A percentile compares a stretch with the other conserved stretches of the same genome.
phyloP scores from a whole-genome alignment of 1,140 invertebrate genomes.

The Anoplophora glabripennis region DNA sequence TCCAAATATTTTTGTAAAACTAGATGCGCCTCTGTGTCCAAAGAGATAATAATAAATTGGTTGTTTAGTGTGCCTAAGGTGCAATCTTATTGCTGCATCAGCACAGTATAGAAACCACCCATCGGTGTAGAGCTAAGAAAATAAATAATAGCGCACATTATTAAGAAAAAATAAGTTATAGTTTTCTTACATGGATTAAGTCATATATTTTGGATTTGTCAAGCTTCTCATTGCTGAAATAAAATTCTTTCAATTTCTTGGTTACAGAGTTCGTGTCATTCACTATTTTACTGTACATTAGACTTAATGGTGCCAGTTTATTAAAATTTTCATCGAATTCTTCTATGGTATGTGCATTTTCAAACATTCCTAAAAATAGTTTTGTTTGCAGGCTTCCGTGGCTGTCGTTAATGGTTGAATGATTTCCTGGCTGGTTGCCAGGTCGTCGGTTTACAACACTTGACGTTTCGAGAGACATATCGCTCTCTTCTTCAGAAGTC shows the following conservation, averaged over 20 bases:
- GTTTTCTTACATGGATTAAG: slow-evolving; percentile 54
- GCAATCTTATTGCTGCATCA: slow-evolving; percentile 57
- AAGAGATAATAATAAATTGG: slow-evolving; percentile 67
- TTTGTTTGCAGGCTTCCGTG: too few relatives aligned
- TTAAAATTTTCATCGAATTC: slow-evolving; percentile 59
- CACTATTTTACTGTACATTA: slow-evolving; percentile 61
- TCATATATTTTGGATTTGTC: slow-evolving; percentile 52
- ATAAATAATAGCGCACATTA: neutral
- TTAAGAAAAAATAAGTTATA: neutral
- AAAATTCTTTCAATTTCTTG: slow-evolving; percentile 57
- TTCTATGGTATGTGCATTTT: slow-evolving; percentile 42
- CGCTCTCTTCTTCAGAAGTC: too few relatives aligned
- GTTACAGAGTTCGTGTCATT: slow-evolving; percentile 52
- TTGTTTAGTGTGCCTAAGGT: slow-evolving; percentile 48
- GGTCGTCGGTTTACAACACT: too few relatives aligned
- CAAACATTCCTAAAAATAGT: slow-evolving; percentile 5
- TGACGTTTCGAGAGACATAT: too few relatives aligned
- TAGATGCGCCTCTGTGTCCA: slow-evolving; percentile 62
- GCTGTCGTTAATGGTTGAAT: too few relatives aligned
- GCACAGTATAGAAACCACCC: slow-evolving; percentile 63
- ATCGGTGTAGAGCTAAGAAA: slow-evolving; percentile 64
- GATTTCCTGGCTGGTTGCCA: too few relatives aligned
- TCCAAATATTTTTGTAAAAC: slow-evolving; percentile 67
- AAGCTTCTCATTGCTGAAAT: slow-evolving; percentile 54
- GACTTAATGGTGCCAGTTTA: slow-evolving; percentile 56